Evolutionary conservation across 2,113 vertebrate genomes (phyloP), one percentile per base, ranked within the genome.

Genomic region (Amia ocellicauda): DNA sequence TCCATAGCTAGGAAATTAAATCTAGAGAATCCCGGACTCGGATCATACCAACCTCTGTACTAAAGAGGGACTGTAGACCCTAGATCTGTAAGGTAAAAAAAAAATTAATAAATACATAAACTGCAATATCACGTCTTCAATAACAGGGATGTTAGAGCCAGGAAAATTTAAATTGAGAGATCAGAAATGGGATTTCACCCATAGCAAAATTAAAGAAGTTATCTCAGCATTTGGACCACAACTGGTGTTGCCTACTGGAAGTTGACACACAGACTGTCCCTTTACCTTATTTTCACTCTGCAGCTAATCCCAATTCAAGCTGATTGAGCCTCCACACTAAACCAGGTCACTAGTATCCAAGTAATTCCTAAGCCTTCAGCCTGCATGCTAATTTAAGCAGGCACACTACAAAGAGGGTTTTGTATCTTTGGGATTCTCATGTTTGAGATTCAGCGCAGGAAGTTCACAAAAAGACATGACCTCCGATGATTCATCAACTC

Each of bases 1-100:
- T 53, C 2, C 53, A 41, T 73, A 42, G 64, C 40, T 52, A 61
- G 43, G 70, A 66, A 70, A 70, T 73, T 69, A 45, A 73, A 70
- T 70, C 60, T 53, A 3, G 59, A 28, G 47, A 36, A n/a, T 47
- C 55, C 62, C 63, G 62, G 42, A 51, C 59, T 68, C 49, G 45
- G 62, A 59, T 41, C 60, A 61, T 58, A 26, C 51, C 16, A 26
- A 13, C 20, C 9, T 19, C 7, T 22, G n/a, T 24, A 26, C 24
- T 26, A 41, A 40, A 58, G 56, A 22, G 28, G 24, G 7, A 20
- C 29, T 36, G 19, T 11, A 58, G 28, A 3, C 3, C n/a, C n/a
- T 26, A 26, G 41, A 26, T 60, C 24, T 60, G 16, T 42, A 42
- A 47, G 24, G 23, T 24, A 29, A 31, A 56, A 16, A 26, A 5